These are phyloP conservation scores for Pao palembangensis DNA, from an alignment of 2,113 vertebrate genomes.

Conservation along the genomic window DNA sequence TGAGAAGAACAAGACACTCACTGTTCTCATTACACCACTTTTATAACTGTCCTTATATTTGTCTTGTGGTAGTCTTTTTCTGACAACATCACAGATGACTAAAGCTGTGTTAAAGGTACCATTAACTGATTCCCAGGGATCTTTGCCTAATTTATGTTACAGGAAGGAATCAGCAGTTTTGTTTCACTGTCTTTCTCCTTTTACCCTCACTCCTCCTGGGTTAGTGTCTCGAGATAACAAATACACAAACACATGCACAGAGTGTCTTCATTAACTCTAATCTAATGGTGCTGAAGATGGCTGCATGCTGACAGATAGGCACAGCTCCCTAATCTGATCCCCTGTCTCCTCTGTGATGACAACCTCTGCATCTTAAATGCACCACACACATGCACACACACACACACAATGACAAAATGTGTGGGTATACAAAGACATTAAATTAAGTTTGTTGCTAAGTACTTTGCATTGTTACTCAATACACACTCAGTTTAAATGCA, in stretches of 20 bases:
- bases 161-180: conserved; percentile 18
- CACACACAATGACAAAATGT: conserved; percentile 11
- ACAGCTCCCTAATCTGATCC: conserved; percentile 69
- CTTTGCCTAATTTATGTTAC: conserved; percentile 53
- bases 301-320: conserved; percentile 71
- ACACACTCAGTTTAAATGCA: conserved; percentile 58
- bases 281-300: conserved; percentile 68
- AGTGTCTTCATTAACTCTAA: conserved; percentile 70
- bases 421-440: conserved; percentile 40
- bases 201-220: conserved; percentile 3
- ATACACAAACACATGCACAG: conserved; percentile 51
- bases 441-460: conserved; percentile 65
- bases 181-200: conserved; percentile 21
- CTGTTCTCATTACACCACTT: conserved; percentile 29
- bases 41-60: conserved; percentile 17
- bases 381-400: conserved; percentile 13
- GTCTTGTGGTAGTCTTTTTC: conserved; percentile 4
- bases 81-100: conserved; percentile 33
- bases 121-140: conserved; percentile 59
- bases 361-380: conserved; percentile 61
- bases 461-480: conserved; percentile 72
- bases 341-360: conserved; percentile 64
- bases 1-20: no score
- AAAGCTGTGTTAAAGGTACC: conserved; percentile 47
- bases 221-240: conserved; percentile 37